A percentile compares a stretch with the other conserved stretches of the same genome.
Conservation (phyloP, 1,140 invertebrate species). For the Bombyx mandarina region DNA sequence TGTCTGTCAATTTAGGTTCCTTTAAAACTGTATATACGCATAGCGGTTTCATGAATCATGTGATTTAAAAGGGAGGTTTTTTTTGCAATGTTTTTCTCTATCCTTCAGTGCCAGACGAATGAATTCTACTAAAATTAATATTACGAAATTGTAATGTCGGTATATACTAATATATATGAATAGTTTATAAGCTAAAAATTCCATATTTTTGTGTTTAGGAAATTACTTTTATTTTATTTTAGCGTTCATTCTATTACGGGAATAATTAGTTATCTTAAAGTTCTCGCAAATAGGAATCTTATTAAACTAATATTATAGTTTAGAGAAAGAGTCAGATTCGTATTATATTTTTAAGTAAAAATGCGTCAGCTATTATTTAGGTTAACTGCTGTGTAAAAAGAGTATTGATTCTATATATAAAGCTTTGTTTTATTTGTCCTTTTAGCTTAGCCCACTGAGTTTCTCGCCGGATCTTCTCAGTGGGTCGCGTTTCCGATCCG, state of each 20-base stretch:
- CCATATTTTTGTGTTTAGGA: slow-evolving; percentile 16
- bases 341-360: slow-evolving; percentile 62
- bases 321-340: slow-evolving; percentile 60
- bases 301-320: slow-evolving; percentile 45
- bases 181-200: slow-evolving; percentile 23
- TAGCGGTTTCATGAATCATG: slow-evolving; percentile 27
- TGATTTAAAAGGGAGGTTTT: slow-evolving; percentile 6
- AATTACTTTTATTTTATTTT: slow-evolving; percentile 24
- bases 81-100: neutral
- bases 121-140: slow-evolving; percentile 24
- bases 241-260: slow-evolving; percentile 37
- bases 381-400: slow-evolving; percentile 60
- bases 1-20: slow-evolving; percentile 7
- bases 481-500: too few relatives aligned
- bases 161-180: slow-evolving; percentile 18
- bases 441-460: too few relatives aligned
- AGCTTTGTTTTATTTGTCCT: slow-evolving; percentile 47
- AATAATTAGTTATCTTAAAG: slow-evolving; percentile 34
- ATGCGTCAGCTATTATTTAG: slow-evolving; percentile 50
- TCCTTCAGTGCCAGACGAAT: slow-evolving; percentile 23
- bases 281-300: slow-evolving; percentile 56
- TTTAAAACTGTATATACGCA: slow-evolving; percentile 30
- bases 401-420: slow-evolving; percentile 55
- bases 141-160: slow-evolving; percentile 31
- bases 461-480: too few relatives aligned